phyloP scores from a whole-genome alignment of 1,140 invertebrate genomes.

The Pogonomyrmex californicus region DNA sequence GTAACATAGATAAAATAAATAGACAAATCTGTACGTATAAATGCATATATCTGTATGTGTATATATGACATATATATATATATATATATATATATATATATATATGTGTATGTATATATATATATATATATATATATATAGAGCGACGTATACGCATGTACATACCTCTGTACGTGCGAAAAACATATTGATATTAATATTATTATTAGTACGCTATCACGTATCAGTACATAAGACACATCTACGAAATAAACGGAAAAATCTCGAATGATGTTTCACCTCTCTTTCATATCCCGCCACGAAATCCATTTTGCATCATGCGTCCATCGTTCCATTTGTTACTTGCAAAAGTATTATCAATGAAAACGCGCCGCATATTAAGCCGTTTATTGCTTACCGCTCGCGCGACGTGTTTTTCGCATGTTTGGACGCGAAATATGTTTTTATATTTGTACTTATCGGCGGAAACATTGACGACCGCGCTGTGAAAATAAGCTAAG shows the following conservation, averaged over 20 bases:
- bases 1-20: slow-evolving; percentile 71
- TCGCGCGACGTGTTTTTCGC: background rate
- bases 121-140: slow-evolving; percentile 52
- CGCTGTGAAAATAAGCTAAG: slow-evolving; percentile 58
- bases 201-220: slow-evolving; percentile 67
- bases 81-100: slow-evolving; percentile 47
- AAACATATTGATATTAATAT: slow-evolving; percentile 71
- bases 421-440: slow-evolving; percentile 66
- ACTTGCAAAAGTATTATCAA: slow-evolving; percentile 61
- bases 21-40: slow-evolving; percentile 69
- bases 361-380: slow-evolving; percentile 15
- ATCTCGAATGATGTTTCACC: slow-evolving; percentile 61
- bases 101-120: slow-evolving; percentile 63
- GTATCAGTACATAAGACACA: slow-evolving; percentile 67
- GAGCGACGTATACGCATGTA: slow-evolving; percentile 30
- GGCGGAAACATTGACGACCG: slow-evolving; percentile 47
- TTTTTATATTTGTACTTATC: slow-evolving; percentile 61
- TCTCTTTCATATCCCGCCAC: slow-evolving; percentile 32
- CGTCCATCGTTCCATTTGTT: slow-evolving; percentile 15
- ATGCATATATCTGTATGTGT: slow-evolving; percentile 31
- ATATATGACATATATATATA: slow-evolving; percentile 33
- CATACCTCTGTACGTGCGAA: slow-evolving; percentile 29
- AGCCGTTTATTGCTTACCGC: slow-evolving; percentile 55
- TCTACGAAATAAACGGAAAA: slow-evolving; percentile 81
- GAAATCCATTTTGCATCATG: slow-evolving; percentile 12